These are phyloP conservation scores for Apolygus lucorum DNA, from an alignment of 1,140 invertebrate species.

Conservation along the genomic window DNA sequence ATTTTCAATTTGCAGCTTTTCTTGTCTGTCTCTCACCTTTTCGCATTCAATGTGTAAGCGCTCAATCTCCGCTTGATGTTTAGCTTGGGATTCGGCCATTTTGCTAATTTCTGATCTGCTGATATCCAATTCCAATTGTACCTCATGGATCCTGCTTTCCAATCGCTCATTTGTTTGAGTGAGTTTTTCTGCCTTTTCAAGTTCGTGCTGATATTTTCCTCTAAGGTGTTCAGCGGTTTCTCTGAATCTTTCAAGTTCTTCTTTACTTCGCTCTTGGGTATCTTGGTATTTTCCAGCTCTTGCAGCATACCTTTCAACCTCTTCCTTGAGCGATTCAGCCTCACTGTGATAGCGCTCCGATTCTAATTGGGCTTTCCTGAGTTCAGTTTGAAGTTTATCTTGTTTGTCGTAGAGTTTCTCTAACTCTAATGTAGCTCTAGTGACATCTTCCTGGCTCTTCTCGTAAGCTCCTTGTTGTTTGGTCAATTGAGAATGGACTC, in stretches of 20 bases:
- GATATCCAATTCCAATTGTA: conserved; percentile 67
- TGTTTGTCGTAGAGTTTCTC: conserved; percentile 87
- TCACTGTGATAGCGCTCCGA: conserved; percentile 57
- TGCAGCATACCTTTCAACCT: conserved; percentile 62
- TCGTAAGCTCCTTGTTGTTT: conserved; percentile 76
- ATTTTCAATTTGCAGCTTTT: conserved; percentile 69
- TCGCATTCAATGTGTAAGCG: conserved; percentile 73
- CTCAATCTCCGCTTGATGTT: conserved; percentile 66
- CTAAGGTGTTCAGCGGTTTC: conserved; percentile 74
- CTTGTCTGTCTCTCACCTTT: conserved; percentile 71
- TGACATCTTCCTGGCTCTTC: conserved; percentile 80
- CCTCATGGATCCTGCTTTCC: conserved; percentile 69
- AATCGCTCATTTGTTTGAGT: conserved; percentile 47
- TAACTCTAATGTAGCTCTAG: conserved; percentile 72
- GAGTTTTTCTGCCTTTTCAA: conserved; percentile 59
- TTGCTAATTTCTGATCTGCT: conserved; percentile 68
- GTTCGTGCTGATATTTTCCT: conserved; percentile 80
- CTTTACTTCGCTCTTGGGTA: conserved; percentile 58
- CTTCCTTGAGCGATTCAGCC: conserved; percentile 55
- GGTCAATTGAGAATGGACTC: conserved; percentile 68
- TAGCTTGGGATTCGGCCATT: conserved; percentile 58
- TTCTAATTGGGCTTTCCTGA: conserved; percentile 69
- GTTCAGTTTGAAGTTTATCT: conserved; percentile 70
- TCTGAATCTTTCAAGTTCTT: conserved; percentile 69
- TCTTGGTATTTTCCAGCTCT: conserved; percentile 71